phyloP scores from a whole-genome alignment of 1,140 invertebrate species.

The Planococcus citri region DNA sequence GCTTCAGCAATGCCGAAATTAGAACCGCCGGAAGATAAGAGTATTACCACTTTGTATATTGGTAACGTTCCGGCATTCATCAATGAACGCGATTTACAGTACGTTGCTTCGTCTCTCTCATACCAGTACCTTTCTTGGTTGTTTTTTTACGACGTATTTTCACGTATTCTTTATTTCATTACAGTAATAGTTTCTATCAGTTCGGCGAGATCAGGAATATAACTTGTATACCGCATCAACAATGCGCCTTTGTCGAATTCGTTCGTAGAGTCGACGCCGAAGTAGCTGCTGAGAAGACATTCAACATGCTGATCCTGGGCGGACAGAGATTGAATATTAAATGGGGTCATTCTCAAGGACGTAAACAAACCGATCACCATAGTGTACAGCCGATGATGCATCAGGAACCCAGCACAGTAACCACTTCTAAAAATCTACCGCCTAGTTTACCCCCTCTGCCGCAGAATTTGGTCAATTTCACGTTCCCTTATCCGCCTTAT shows the following conservation, averaged over 20 bases:
- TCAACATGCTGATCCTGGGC: slow-evolving; percentile 84
- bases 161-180: slow-evolving; percentile 24
- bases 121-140: slow-evolving; percentile 21
- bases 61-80: slow-evolving; percentile 83
- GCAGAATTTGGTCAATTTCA: not conserved
- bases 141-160: no score
- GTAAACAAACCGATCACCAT: slow-evolving; percentile 33
- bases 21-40: slow-evolving; percentile 88
- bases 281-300: slow-evolving; percentile 86
- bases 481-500: no score
- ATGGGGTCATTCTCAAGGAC: slow-evolving; percentile 86
- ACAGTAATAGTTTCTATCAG: slow-evolving; percentile 87
- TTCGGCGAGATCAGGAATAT: slow-evolving; percentile 96
- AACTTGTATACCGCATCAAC: slow-evolving; percentile 81
- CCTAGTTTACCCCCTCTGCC: slow-evolving; percentile 1
- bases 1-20: slow-evolving; percentile 88
- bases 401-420: not conserved
- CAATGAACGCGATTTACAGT: slow-evolving; percentile 78
- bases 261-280: slow-evolving; percentile 81
- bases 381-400: slow-evolving; percentile 23
- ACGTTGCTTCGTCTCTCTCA: not conserved
- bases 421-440: not conserved
- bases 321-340: slow-evolving; percentile 84
- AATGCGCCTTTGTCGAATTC: slow-evolving; percentile 97
- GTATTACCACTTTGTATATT: slow-evolving; percentile 92